A percentile compares a stretch with the other conserved stretches of the same genome.
Conservation (phyloP, 2,113 vertebrate species). For the Pterocles gutturalis region DNA sequence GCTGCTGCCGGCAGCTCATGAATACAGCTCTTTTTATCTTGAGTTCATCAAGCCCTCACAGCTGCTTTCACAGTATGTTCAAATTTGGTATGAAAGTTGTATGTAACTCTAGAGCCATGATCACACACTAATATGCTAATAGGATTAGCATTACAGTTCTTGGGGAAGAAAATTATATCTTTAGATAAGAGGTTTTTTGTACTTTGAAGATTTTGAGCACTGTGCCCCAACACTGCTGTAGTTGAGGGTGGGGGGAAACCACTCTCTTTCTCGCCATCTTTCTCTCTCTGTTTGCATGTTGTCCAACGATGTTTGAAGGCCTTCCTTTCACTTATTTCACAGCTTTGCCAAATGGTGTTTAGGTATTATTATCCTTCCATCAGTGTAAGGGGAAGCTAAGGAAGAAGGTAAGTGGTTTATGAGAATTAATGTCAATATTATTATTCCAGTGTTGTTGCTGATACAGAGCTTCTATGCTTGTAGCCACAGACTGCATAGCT, state of each 20-base stretch:
- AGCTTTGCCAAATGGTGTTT: background rate
- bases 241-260: rapidly evolving
- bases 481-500: background rate
- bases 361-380: background rate
- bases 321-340: background rate
- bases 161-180: background rate
- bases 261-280: background rate
- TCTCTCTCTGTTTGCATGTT: background rate
- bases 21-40: background rate
- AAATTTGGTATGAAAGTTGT: background rate
- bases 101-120: constrained; percentile 4
- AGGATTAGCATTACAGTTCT: constrained; percentile 14
- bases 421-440: background rate
- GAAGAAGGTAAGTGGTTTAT: background rate
- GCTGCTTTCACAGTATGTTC: constrained; percentile 1
- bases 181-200: background rate
- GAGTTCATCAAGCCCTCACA: background rate
- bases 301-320: background rate
- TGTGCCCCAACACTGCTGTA: background rate
- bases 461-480: background rate
- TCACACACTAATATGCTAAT: constrained; percentile 26
- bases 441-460: background rate
- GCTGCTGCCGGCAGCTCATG: background rate
- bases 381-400: background rate
- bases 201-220: background rate